These are phyloP conservation scores for Neosilurus mollespiculum DNA, from an alignment of 2,797 vertebrate genomes.

Conservation along the genomic window DNA sequence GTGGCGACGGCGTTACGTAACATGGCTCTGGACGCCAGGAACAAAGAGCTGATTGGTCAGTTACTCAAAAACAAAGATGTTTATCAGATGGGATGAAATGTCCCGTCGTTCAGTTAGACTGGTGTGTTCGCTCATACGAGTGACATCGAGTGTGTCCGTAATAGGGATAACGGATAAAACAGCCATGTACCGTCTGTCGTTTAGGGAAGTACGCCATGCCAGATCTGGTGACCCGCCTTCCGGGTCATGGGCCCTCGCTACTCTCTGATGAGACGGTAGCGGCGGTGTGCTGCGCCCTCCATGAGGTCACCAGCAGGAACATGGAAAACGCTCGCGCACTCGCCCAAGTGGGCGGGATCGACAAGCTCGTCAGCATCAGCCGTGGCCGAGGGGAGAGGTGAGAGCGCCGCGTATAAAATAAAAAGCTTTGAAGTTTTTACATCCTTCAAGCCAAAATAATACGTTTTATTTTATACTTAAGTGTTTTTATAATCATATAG, in stretches of 20 bases:
- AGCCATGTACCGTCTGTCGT: not conserved
- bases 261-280: constrained; percentile 93
- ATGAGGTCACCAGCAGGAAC: constrained; percentile 96
- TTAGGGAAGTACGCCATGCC: constrained; percentile 97
- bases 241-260: constrained; percentile 77
- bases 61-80: not conserved
- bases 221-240: constrained; percentile 92
- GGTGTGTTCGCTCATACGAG: not conserved
- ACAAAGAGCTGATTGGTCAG: constrained; percentile 97
- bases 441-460: not conserved
- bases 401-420: not conserved
- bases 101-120: not conserved
- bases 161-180: not conserved
- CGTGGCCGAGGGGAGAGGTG: constrained; percentile 94
- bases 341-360: constrained; percentile 90
- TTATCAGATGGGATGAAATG: not conserved
- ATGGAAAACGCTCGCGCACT: constrained; percentile 98
- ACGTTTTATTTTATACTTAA: not conserved
- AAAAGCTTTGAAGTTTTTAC: not conserved
- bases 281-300: constrained; percentile 92
- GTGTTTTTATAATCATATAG: too few relatives aligned
- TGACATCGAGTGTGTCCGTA: not conserved
- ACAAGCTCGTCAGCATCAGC: constrained; percentile 96
- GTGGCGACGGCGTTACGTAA: constrained; percentile 94
- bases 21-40: constrained; percentile 92